Conservation (phyloP, 2,113 vertebrate genomes). For the Dromas ardeola region DNA sequence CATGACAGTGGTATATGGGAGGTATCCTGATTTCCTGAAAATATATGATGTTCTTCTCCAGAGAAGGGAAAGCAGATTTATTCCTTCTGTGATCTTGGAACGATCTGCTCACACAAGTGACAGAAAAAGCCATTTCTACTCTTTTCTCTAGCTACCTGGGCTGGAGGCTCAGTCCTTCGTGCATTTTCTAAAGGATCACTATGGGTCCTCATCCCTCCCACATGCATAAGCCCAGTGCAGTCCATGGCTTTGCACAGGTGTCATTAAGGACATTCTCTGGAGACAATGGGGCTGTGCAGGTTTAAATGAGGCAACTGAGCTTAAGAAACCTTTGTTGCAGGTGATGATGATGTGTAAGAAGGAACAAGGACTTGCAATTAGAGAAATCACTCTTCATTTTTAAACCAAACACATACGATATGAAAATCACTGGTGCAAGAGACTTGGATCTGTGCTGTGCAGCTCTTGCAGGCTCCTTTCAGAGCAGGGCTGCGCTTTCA, state of each 20-base stretch:
- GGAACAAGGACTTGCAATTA: background rate
- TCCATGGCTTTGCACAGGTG: background rate
- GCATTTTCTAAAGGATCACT: background rate
- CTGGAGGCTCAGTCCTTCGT: rapidly evolving
- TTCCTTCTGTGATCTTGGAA: conserved; percentile 28
- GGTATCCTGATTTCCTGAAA: conserved; percentile 29
- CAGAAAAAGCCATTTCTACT: conserved; percentile 9
- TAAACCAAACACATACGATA: background rate
- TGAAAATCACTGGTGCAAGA: background rate
- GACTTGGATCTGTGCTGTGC: background rate
- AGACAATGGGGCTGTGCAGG: background rate
- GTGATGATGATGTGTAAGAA: background rate
- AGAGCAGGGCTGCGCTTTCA: conserved; percentile 13
- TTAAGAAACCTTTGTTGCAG: background rate
- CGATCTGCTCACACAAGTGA: background rate
- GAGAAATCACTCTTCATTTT: background rate
- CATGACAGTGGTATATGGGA: background rate
- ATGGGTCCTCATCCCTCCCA: background rate
- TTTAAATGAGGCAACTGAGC: background rate
- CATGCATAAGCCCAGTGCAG: background rate
- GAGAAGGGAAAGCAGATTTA: conserved; percentile 15
- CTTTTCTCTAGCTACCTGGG: background rate
- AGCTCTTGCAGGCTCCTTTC: background rate
- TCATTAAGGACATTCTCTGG: background rate
- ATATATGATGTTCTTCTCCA: conserved; percentile 4